Conservation (phyloP, 2,797 vertebrate genomes). For the Megaceryle alcyon region DNA sequence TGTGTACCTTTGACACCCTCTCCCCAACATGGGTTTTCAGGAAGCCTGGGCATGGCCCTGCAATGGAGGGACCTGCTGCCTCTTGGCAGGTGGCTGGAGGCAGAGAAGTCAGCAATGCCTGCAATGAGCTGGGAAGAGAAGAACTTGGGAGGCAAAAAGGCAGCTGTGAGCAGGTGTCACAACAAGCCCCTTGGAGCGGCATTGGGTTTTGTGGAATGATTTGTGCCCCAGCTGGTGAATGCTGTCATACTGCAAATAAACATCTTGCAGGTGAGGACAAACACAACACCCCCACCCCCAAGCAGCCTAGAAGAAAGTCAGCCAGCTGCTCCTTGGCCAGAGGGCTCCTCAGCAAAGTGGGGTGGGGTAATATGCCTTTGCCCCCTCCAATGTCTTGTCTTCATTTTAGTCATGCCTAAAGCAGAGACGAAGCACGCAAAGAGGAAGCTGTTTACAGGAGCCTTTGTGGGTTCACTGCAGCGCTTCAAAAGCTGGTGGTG, state of each 20-base stretch:
- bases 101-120: background rate
- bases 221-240: background rate
- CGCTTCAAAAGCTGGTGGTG: background rate
- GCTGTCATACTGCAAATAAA: background rate
- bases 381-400: background rate
- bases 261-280: background rate
- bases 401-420: background rate
- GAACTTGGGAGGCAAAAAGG: background rate
- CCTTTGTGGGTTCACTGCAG: accelerated
- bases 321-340: background rate
- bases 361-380: background rate
- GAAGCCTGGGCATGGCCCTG: accelerated
- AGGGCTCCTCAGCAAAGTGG: accelerated
- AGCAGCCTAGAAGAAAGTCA: background rate
- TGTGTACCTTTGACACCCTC: background rate
- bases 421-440: accelerated
- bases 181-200: background rate
- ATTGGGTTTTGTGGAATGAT: background rate
- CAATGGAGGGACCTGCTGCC: accelerated
- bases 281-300: background rate
- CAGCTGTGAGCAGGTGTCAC: background rate
- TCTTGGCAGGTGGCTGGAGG: too few species aligned
- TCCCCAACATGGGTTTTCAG: background rate
- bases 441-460: background rate
- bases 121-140: background rate